Conservation (phyloP, 23 tunicate species). For the Styela clava region DNA sequence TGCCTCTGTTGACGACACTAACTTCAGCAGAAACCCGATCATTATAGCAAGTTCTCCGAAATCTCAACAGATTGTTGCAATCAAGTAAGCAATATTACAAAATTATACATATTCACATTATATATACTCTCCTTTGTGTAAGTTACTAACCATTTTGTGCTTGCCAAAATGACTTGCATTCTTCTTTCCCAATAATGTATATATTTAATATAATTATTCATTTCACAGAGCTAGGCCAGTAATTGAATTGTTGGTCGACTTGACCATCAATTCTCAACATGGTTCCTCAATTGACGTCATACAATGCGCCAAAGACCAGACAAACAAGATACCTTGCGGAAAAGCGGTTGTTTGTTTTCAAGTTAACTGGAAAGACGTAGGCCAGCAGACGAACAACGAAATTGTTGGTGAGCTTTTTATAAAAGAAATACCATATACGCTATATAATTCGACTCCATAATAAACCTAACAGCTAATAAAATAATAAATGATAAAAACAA, state of each 20-base stretch:
- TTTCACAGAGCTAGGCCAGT: constrained; percentile 21
- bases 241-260: neutral
- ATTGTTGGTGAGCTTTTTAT: neutral
- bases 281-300: constrained; percentile 3
- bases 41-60: constrained; percentile 7
- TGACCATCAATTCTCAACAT: neutral
- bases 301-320: constrained; percentile 6
- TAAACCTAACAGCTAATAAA: too few relatives aligned
- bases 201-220: too few relatives aligned
- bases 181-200: too few relatives aligned
- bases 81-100: too few relatives aligned
- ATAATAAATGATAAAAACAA: too few relatives aligned
- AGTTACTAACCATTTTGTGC: too few relatives aligned
- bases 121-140: too few relatives aligned
- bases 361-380: neutral
- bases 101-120: too few relatives aligned
- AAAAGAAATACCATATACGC: too few relatives aligned
- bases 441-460: too few relatives aligned
- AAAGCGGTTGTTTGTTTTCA: neutral
- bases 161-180: too few relatives aligned
- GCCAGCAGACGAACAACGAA: neutral
- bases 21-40: neutral
- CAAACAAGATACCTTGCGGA: neutral
- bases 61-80: neutral
- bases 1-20: neutral